phyloP scores from a whole-genome alignment of 2,888 invertebrate genomes.

The Cheilosia grossa region DNA sequence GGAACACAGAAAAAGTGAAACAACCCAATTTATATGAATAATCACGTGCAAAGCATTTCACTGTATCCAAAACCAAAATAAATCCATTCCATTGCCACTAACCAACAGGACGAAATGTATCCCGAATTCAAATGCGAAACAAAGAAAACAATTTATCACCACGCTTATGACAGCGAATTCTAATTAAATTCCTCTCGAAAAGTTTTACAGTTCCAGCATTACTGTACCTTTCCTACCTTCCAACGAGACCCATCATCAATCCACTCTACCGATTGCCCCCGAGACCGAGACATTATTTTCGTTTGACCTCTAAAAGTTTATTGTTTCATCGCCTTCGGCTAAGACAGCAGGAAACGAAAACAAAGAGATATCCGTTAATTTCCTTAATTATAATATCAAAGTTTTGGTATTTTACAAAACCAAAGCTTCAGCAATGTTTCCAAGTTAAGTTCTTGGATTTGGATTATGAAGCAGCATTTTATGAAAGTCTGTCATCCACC shows the following conservation, averaged over 20 bases:
- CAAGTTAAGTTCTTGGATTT: too few species aligned
- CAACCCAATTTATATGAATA: slow-evolving; percentile 37
- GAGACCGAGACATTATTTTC: slow-evolving; percentile 16
- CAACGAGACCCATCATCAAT: background rate
- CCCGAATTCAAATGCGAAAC: slow-evolving; percentile 54
- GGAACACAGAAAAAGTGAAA: background rate
- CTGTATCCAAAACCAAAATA: slow-evolving; percentile 11
- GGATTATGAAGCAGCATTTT: too few species aligned
- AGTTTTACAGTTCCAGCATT: slow-evolving; percentile 29
- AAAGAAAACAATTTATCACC: slow-evolving; percentile 67
- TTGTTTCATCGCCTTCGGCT: slow-evolving; percentile 19
- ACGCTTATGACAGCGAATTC: slow-evolving; percentile 65
- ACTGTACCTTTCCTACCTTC: background rate
- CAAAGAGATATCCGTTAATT: slow-evolving; percentile 31
- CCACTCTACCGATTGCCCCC: too few species aligned
- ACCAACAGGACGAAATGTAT: slow-evolving; percentile 34
- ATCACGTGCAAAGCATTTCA: slow-evolving; percentile 29
- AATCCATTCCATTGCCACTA: slow-evolving; percentile 37
- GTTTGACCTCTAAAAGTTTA: slow-evolving; percentile 44
- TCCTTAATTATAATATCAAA: slow-evolving; percentile 32
- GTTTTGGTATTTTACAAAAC: slow-evolving; percentile 11
- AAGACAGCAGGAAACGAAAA: slow-evolving; percentile 16
- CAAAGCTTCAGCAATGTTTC: background rate
- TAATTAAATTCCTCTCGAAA: slow-evolving; percentile 67
- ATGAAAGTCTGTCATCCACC: too few species aligned